Conservation (phyloP, 2,888 invertebrate genomes). For the Leucophora obtusa region DNA sequence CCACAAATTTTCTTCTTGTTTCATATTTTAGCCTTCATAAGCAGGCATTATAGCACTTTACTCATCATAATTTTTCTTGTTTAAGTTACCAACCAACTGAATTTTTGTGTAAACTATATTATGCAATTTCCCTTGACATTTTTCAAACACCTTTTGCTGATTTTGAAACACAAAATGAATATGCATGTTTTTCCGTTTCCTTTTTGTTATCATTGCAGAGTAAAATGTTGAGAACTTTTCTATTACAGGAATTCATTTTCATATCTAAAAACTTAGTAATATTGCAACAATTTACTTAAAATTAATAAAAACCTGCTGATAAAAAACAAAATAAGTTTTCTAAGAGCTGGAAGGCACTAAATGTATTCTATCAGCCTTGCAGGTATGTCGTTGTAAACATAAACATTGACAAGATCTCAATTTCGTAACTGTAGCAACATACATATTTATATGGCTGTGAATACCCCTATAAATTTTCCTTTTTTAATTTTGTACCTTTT, state of each 20-base stretch:
- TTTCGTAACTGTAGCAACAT: too few relatives aligned
- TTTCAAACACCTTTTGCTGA: slow-evolving; percentile 16
- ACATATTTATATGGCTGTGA: not conserved
- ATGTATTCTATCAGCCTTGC: too few relatives aligned
- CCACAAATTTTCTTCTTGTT: slow-evolving; percentile 20
- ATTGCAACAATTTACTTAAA: too few relatives aligned
- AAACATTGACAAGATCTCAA: too few relatives aligned
- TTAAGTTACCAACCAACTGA: not conserved
- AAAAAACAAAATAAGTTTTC: too few relatives aligned
- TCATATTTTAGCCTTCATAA: slow-evolving; percentile 36
- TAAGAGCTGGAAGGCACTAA: too few relatives aligned
- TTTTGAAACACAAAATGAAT: slow-evolving; percentile 14
- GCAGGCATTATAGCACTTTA: slow-evolving; percentile 19
- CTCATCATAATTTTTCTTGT: slow-evolving; percentile 28
- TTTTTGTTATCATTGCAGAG: not conserved
- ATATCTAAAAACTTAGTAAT: not conserved
- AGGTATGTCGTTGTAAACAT: too few relatives aligned
- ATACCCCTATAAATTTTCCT: not conserved
- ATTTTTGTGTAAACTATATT: slow-evolving; percentile 28
- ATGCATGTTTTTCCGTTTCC: not conserved
- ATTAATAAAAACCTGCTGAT: too few relatives aligned
- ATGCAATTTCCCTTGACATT: slow-evolving; percentile 54
- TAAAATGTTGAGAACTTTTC: not conserved
- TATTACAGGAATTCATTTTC: not conserved
- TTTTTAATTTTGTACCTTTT: not conserved